Conservation (phyloP, 2,113 vertebrate genomes). For the Rattus norvegicus region GRCr8 NC_086020.1:29611001-29611500, state of each 20-base stretch:
- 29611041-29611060: too few species aligned
- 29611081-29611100: neutral
- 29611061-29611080: neutral
- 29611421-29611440: neutral
- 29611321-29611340: neutral
- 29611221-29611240: neutral
- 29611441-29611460: conserved; percentile 8
- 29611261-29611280: neutral
- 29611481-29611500: neutral
- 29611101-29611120: neutral
- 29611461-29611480: neutral
- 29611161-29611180: neutral
- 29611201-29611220: neutral
- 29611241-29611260: neutral
- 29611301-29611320: neutral
- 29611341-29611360: neutral
- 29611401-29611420: neutral
- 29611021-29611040: too few species aligned
- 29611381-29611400: neutral
- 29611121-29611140: neutral
- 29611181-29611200: neutral
- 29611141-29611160: neutral
- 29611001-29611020: too few species aligned
- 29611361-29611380: neutral
- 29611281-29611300: neutral